phyloP scores from a whole-genome alignment of 2,888 invertebrate genomes.

The Metopia argyrocephala region DNA sequence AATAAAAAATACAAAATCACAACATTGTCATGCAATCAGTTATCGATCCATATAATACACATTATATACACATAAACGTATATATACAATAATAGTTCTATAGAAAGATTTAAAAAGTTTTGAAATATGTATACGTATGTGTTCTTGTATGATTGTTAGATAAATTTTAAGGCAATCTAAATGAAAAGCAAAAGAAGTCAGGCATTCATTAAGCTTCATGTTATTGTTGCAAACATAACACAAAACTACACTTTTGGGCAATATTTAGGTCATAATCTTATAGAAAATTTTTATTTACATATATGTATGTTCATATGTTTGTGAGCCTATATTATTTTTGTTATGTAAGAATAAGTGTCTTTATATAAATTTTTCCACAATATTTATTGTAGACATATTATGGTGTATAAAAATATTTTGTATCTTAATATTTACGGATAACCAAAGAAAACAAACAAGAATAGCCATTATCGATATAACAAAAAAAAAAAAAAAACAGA shows the following conservation, averaged over 20 bases:
- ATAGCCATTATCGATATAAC: slow-evolving; percentile 22
- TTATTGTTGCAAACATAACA: neutral
- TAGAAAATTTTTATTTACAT: neutral
- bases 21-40: neutral
- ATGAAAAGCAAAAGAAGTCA: slow-evolving; percentile 10
- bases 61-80: neutral
- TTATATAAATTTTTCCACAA: neutral
- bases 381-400: too few species aligned
- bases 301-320: neutral
- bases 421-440: slow-evolving; percentile 47
- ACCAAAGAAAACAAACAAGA: slow-evolving; percentile 50
- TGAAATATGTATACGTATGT: neutral
- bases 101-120: neutral
- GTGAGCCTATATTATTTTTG: neutral
- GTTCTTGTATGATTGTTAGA: neutral
- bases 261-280: slow-evolving; percentile 16
- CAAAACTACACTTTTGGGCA: slow-evolving; percentile 3
- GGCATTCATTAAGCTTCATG: slow-evolving; percentile 24
- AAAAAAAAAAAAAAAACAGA: neutral
- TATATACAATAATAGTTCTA: neutral
- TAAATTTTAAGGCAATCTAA: too few species aligned
- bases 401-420: neutral
- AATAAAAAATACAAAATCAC: slow-evolving; percentile 5
- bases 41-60: neutral
- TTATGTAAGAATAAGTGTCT: neutral